These are phyloP conservation scores for Pseudomyrmex pallidus DNA, from an alignment of 1,140 invertebrate genomes.

Conservation along the genomic window DNA sequence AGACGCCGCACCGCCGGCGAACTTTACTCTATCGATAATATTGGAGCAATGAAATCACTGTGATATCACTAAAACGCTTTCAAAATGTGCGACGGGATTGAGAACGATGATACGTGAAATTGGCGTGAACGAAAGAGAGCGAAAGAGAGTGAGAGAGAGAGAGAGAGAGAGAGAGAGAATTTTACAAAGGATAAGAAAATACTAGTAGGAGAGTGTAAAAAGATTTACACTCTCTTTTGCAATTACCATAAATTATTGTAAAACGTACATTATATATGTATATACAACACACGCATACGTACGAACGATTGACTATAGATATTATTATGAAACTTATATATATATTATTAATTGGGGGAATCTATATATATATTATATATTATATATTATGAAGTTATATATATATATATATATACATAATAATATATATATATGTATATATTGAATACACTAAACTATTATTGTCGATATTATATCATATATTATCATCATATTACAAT, in stretches of 20 bases:
- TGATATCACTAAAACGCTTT: slow-evolving; percentile 86
- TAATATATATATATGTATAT: slow-evolving; percentile 77
- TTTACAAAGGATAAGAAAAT: slow-evolving; percentile 55
- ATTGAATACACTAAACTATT: slow-evolving; percentile 66
- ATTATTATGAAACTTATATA: slow-evolving; percentile 72
- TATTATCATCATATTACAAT: slow-evolving; percentile 68
- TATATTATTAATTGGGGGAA: slow-evolving; percentile 76
- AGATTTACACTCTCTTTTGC: slow-evolving; percentile 76
- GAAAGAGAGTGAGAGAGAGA: slow-evolving; percentile 12
- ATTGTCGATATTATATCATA: slow-evolving; percentile 70
- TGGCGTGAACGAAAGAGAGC: slow-evolving; percentile 41
- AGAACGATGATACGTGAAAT: slow-evolving; percentile 61
- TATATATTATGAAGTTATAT: slow-evolving; percentile 76
- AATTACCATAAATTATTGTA: slow-evolving; percentile 78
- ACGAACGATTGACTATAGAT: slow-evolving; percentile 60
- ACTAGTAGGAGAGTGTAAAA: slow-evolving; percentile 69
- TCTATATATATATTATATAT: slow-evolving; percentile 71
- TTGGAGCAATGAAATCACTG: slow-evolving; percentile 86
- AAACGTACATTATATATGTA: slow-evolving; percentile 64
- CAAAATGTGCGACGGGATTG: slow-evolving; percentile 82
- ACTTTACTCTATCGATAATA: slow-evolving; percentile 83
- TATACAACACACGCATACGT: slow-evolving; percentile 19
- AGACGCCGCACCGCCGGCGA: slow-evolving; percentile 69
- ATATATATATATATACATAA: slow-evolving; percentile 67
- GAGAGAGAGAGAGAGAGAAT: slow-evolving; percentile 27